Conservation (phyloP, 2,113 vertebrate species). For the Podiceps cristatus region DNA sequence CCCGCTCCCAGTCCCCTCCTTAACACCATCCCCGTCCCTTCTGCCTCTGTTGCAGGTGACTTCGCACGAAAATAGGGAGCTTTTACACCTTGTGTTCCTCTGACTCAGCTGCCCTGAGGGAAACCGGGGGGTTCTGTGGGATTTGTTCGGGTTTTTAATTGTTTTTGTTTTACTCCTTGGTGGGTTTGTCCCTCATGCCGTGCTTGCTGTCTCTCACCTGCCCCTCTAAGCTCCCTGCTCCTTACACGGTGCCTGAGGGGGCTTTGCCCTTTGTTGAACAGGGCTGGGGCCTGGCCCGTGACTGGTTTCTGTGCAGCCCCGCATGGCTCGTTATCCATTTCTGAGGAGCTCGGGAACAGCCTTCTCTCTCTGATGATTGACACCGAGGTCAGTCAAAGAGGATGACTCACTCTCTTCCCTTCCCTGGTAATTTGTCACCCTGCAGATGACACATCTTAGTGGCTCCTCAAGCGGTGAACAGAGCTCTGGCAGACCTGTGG, state of each 20-base stretch:
- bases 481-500: background rate
- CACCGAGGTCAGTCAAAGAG: background rate
- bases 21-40: rapidly evolving
- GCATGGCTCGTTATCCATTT: rapidly evolving
- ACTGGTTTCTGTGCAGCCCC: background rate
- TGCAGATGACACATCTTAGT: background rate
- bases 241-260: rapidly evolving
- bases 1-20: background rate
- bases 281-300: rapidly evolving
- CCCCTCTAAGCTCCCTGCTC: rapidly evolving
- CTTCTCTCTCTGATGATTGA: background rate
- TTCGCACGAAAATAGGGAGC: background rate
- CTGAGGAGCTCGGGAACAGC: rapidly evolving
- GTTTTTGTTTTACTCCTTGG: too few relatives aligned
- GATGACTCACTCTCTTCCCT: background rate
- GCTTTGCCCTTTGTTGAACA: rapidly evolving
- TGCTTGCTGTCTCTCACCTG: rapidly evolving
- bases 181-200: rapidly evolving
- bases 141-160: too few relatives aligned
- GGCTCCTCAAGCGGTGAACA: background rate
- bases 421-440: background rate
- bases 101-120: too few relatives aligned
- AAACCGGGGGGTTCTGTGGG: too few relatives aligned
- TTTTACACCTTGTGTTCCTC: background rate
- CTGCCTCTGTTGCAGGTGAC: background rate